phyloP scores from a whole-genome alignment of 2,113 vertebrate species.

The Muntiacus reevesi region DNA sequence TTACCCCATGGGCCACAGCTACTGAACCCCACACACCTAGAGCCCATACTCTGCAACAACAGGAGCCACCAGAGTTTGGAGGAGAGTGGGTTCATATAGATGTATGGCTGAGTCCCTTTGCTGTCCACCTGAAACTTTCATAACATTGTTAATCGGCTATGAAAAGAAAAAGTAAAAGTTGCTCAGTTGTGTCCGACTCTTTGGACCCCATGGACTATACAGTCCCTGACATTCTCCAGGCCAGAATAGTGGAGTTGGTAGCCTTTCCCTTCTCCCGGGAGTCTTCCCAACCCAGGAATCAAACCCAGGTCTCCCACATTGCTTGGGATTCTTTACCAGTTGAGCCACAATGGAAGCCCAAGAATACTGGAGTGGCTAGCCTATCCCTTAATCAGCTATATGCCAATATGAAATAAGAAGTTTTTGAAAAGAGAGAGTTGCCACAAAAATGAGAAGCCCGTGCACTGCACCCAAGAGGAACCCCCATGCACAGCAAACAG shows the following conservation, averaged over 20 bases:
- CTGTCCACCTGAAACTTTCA: neutral
- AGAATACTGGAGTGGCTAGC: neutral
- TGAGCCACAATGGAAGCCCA: neutral
- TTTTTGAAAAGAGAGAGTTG: neutral
- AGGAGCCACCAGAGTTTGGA: neutral
- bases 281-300: neutral
- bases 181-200: fast-evolving
- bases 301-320: neutral
- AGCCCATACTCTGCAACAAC: neutral
- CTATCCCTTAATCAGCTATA: neutral
- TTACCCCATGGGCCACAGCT: neutral
- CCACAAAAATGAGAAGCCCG: neutral
- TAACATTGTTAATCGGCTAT: fast-evolving
- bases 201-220: neutral
- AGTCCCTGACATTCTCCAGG: neutral
- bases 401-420: neutral
- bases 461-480: neutral
- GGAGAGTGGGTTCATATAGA: neutral
- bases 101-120: neutral
- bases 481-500: fast-evolving
- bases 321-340: neutral
- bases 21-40: neutral
- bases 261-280: neutral
- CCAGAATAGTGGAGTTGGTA: neutral
- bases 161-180: neutral